Base-by-base conservation (phyloP, 1,140 invertebrate genomes). In the Saccostrea cuccullata region DNA sequence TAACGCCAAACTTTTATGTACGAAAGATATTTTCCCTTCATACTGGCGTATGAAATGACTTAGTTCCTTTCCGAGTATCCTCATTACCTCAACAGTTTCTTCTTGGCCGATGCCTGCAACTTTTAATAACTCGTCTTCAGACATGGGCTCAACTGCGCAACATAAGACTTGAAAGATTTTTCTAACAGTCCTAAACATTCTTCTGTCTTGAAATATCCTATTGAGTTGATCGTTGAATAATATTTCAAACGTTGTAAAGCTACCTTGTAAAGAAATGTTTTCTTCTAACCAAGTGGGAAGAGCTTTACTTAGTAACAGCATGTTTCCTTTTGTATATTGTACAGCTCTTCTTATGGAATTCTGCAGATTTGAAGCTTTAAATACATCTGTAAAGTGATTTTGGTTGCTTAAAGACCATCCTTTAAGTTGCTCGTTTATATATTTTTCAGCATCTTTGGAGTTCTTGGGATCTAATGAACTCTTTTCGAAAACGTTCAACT, bases 11-110 rank as follows among this genome's bases (percentile, higher is more conserved):
- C 20, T 55, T 82, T 82, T 86, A 30, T 86, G 86, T 6, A 55
- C 36, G 15, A 86, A 26, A 2, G 30, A 73, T 12, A 86, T 82
- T 55, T 55, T 56, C 3, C 20, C 55, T 12, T 64, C 30, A 56
- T 30, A 20, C 20, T n/a, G 13, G 26, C 47, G 12, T 26, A 86
- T 55, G 23, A 86, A 86, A 86, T 86, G 85, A 17, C 60, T 26
- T 11, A 86, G 23, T 86, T 86, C n/a, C 3, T 77, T 55, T n/a
- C 67, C n/a, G 47, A 86, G n/a, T 15, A 86, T 58, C 26, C 47
- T 12, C n/a, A 47, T 13, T 2, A 86, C 60, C 36, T 47, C 47
- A 2, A 67, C 47, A 55, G 36, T 82, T 36, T 40, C 40, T 8
- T 67, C 20, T 30, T 73, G 8, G 0, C n/a, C 55, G 2, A 86